These are phyloP conservation scores for Oncorhynchus clarkii DNA, from an alignment of 2,113 vertebrate species.

Conservation along the genomic window DNA sequence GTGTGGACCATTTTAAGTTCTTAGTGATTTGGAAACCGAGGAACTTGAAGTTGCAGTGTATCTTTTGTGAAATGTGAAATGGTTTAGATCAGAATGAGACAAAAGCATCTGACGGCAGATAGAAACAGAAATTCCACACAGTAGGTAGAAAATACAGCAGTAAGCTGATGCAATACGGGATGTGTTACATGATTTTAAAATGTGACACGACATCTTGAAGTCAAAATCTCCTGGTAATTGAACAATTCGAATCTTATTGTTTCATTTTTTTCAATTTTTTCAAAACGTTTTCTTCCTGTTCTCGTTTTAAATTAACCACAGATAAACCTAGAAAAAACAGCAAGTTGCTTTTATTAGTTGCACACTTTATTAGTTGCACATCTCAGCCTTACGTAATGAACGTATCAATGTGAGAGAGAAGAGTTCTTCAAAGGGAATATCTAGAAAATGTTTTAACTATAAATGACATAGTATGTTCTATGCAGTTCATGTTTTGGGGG, in stretches of 20 bases:
- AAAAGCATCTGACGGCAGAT: slow-evolving; percentile 12
- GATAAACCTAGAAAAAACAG: slow-evolving; percentile 41
- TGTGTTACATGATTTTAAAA: slow-evolving; percentile 68
- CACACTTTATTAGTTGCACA: slow-evolving; percentile 41
- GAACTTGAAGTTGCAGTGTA: background rate
- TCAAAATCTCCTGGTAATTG: slow-evolving; percentile 69
- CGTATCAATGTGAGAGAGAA: slow-evolving; percentile 10
- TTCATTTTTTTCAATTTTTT: slow-evolving; percentile 27
- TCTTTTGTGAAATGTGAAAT: slow-evolving; percentile 12
- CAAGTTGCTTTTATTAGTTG: slow-evolving; percentile 34
- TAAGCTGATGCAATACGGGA: slow-evolving; percentile 52
- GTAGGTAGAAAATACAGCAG: slow-evolving; percentile 36
- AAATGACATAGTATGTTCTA: background rate
- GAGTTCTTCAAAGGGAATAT: background rate
- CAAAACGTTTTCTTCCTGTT: no score
- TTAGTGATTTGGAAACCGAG: no score
- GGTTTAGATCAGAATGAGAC: background rate
- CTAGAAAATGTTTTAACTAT: no score
- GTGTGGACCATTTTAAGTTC: no score
- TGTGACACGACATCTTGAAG: slow-evolving; percentile 62
- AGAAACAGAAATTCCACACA: slow-evolving; percentile 39
- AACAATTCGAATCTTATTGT: slow-evolving; percentile 65
- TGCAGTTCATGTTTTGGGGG: background rate
- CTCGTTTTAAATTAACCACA: slow-evolving; percentile 64
- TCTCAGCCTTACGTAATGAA: slow-evolving; percentile 35